phyloP scores from a whole-genome alignment of 2,888 invertebrate genomes.

The Eristalis arbustorum region DNA sequence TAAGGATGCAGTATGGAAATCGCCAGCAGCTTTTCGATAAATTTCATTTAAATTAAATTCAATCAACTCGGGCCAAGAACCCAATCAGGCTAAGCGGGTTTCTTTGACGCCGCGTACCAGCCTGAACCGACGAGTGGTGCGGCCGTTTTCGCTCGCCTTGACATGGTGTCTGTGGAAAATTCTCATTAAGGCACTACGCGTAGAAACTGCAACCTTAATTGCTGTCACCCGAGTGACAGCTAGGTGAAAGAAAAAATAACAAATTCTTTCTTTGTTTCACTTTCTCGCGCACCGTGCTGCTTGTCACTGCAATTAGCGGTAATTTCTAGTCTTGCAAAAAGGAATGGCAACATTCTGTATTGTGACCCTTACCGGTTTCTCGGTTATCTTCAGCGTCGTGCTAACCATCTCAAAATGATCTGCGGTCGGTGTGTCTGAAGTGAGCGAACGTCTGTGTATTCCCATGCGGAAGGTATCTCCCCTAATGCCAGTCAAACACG shows the following conservation, averaged over 20 bases:
- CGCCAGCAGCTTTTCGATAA: not conserved
- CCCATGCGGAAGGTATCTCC: conserved; percentile 30
- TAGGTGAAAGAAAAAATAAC: not conserved
- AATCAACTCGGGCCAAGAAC: not conserved
- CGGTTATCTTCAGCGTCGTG: conserved; percentile 74
- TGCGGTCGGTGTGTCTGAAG: not conserved
- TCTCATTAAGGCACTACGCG: not conserved
- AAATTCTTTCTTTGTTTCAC: conserved; percentile 24
- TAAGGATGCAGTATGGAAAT: not conserved
- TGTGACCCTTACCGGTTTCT: conserved; percentile 72
- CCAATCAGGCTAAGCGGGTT: not conserved
- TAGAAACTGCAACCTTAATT: conserved; percentile 5
- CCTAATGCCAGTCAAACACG: conserved; percentile 18
- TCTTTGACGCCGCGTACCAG: not conserved
- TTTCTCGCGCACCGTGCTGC: conserved; percentile 26
- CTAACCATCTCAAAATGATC: conserved; percentile 73
- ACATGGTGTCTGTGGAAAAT: not conserved
- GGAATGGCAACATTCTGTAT: not conserved
- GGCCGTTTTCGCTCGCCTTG: not conserved
- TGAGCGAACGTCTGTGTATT: conserved; percentile 35
- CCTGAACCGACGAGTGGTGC: not conserved
- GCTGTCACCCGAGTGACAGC: not conserved
- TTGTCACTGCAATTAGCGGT: conserved; percentile 35
- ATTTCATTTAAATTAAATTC: not conserved
- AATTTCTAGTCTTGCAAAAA: conserved; percentile 14